phyloP scores from a whole-genome alignment of 1,140 invertebrate species.

The Chrysoperla carnea region DNA sequence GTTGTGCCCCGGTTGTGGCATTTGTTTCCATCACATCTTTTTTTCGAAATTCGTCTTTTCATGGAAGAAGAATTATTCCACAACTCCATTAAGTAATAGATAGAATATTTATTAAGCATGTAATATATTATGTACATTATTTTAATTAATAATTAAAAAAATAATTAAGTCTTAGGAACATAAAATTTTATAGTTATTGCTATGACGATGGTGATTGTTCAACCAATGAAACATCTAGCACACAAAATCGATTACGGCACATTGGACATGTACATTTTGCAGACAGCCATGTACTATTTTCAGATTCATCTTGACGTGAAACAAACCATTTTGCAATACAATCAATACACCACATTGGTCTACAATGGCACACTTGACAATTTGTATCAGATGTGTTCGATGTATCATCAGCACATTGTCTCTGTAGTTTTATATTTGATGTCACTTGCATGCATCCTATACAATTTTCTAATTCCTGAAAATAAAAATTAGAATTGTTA shows the following conservation, averaged over 20 bases:
- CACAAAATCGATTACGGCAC: constrained; percentile 70
- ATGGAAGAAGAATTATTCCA: too few relatives aligned
- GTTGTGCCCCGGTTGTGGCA: too few relatives aligned
- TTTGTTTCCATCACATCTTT: too few relatives aligned
- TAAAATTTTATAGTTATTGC: constrained; percentile 2
- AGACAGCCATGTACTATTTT: constrained; percentile 60
- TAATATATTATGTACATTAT: too few relatives aligned
- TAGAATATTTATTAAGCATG: too few relatives aligned
- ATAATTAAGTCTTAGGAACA: neutral
- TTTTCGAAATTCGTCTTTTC: too few relatives aligned
- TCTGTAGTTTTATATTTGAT: constrained; percentile 67
- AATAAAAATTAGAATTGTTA: constrained; percentile 8
- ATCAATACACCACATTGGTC: constrained; percentile 77
- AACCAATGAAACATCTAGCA: constrained; percentile 55
- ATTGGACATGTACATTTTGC: constrained; percentile 80
- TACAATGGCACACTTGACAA: constrained; percentile 46
- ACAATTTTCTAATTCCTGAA: constrained; percentile 60
- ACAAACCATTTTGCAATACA: constrained; percentile 83
- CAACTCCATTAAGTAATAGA: too few relatives aligned
- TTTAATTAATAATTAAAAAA: neutral
- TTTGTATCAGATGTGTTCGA: constrained; percentile 13
- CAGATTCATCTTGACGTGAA: constrained; percentile 56
- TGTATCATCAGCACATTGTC: constrained; percentile 38
- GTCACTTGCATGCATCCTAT: constrained; percentile 71
- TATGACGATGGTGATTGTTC: constrained; percentile 1